These are phyloP conservation scores for Conus betulinus DNA, from an alignment of 1,140 invertebrate species.

Conservation along the genomic window DNA sequence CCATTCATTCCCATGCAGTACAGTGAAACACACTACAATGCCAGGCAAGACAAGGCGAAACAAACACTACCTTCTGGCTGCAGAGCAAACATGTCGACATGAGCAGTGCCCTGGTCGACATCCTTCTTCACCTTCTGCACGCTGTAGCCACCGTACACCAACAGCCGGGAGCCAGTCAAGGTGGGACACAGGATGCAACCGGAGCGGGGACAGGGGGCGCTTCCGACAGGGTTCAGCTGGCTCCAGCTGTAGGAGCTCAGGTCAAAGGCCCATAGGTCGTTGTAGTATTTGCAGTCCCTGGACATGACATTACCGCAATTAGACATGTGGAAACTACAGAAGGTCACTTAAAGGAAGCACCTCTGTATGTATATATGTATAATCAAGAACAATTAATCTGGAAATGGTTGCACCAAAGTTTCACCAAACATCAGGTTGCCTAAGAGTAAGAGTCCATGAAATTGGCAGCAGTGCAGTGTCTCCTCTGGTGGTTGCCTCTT, in stretches of 20 bases:
- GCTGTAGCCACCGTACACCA: conserved; percentile 92
- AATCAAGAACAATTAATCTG: too few species aligned
- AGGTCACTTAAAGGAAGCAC: too few species aligned
- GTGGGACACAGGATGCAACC: conserved; percentile 83
- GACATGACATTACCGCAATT: not conserved
- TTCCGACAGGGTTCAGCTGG: conserved; percentile 82
- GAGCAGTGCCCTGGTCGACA: conserved; percentile 86
- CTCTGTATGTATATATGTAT: too few species aligned
- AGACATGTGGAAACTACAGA: too few species aligned
- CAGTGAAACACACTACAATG: not conserved
- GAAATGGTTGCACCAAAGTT: too few species aligned
- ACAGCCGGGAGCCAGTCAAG: conserved; percentile 80
- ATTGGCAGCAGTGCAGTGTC: too few species aligned
- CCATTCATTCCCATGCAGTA: not conserved
- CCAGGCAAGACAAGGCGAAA: not conserved
- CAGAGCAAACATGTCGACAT: conserved; percentile 89
- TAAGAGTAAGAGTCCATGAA: too few species aligned
- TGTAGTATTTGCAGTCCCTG: conserved; percentile 91
- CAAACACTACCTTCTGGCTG: conserved; percentile 81
- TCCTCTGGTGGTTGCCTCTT: too few species aligned
- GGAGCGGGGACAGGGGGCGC: conserved; percentile 75
- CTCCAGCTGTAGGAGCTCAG: conserved; percentile 88
- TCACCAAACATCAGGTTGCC: too few species aligned
- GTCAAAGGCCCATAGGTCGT: conserved; percentile 91
- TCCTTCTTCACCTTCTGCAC: conserved; percentile 87